Conservation (phyloP, 1,140 invertebrate species). For the Leptopilina boulardi region DNA sequence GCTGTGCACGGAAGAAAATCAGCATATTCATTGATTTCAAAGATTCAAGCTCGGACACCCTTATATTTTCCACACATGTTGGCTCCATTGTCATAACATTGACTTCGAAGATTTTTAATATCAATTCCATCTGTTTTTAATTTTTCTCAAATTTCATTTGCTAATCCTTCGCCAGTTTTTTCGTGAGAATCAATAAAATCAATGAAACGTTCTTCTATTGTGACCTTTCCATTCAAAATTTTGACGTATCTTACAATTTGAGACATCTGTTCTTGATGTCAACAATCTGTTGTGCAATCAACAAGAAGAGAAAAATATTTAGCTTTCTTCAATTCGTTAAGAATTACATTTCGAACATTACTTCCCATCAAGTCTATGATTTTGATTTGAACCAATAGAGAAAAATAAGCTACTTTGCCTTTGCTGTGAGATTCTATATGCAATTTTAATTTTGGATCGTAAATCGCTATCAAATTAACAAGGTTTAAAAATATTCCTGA, state of each 20-base stretch:
- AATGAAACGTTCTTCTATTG: slow-evolving; percentile 18
- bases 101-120: slow-evolving; percentile 35
- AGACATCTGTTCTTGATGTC: background rate
- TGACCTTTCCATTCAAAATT: background rate
- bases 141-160: background rate
- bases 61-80: slow-evolving; percentile 57
- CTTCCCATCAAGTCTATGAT: slow-evolving; percentile 27
- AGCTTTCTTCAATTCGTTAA: background rate
- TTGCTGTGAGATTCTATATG: no score
- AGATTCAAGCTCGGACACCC: slow-evolving; percentile 53
- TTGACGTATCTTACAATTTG: slow-evolving; percentile 24
- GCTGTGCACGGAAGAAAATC: slow-evolving; percentile 30
- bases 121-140: background rate
- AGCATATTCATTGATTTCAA: slow-evolving; percentile 38
- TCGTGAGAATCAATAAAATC: slow-evolving; percentile 8
- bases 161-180: slow-evolving; percentile 28
- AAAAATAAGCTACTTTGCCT: background rate
- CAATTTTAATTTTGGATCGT: background rate
- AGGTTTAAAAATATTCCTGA: background rate
- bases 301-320: slow-evolving; percentile 27
- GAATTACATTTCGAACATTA: background rate
- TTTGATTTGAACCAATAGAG: slow-evolving; percentile 21
- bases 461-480: background rate
- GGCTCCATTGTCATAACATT: slow-evolving; percentile 56
- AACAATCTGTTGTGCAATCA: slow-evolving; percentile 21